Evolutionary conservation across 2,797 vertebrate species (phyloP).

Genomic region (Sphenopsis melanotis): DNA sequence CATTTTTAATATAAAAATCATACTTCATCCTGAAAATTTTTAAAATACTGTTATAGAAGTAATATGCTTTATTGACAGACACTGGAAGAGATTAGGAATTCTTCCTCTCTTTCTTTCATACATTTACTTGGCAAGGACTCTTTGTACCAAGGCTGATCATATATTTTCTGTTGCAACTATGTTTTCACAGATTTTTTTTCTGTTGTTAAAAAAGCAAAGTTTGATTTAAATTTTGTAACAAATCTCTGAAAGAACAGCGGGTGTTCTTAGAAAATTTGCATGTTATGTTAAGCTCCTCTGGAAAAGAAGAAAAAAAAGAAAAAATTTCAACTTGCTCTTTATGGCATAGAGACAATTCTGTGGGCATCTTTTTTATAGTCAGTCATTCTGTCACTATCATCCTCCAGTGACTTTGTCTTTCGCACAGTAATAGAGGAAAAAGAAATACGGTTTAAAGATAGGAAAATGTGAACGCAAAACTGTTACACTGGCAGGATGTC

Average conservation of each 20-base stretch:
- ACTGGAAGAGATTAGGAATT: not conserved
- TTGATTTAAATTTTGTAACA: not conserved
- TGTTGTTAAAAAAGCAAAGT: not conserved
- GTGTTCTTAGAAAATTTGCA: not conserved
- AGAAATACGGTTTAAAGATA: not conserved
- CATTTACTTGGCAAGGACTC: not conserved
- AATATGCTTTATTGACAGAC: not conserved
- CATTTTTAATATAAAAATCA: constrained; percentile 4
- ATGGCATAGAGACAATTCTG: not conserved
- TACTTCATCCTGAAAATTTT: not conserved
- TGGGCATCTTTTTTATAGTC: constrained; percentile 10
- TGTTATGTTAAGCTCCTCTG: not conserved
- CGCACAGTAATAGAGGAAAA: not conserved
- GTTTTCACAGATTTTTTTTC: not conserved
- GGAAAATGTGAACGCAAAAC: constrained; percentile 33
- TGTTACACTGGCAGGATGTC: not conserved
- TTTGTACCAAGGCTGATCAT: not conserved
- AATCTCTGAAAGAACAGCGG: not conserved
- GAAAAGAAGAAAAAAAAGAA: not conserved
- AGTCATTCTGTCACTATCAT: constrained; percentile 32
- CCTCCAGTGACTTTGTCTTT: constrained; percentile 47
- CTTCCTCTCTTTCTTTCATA: not conserved
- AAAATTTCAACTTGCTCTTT: not conserved
- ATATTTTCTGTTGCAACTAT: not conserved
- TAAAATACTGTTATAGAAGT: not conserved